These are phyloP conservation scores for Semotilus atromaculatus DNA, from an alignment of 2,797 vertebrate species.

Conservation along the genomic window DNA sequence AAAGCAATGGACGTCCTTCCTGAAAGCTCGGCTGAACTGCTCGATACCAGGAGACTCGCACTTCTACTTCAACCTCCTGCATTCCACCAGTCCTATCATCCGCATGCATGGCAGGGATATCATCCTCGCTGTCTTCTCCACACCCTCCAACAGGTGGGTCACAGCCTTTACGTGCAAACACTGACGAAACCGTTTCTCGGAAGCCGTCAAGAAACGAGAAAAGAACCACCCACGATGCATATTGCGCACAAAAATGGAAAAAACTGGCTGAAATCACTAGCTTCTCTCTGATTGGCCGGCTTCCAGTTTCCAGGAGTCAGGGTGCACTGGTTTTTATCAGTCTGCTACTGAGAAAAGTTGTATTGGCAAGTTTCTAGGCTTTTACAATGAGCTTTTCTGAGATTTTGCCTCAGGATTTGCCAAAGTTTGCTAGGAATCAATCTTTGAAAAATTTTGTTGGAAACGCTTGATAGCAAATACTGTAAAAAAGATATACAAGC, in stretches of 20 bases:
- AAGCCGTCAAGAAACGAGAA: neutral
- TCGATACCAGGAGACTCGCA: slow-evolving; percentile 93
- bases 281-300: slow-evolving; percentile 17
- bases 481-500: neutral
- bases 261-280: slow-evolving; percentile 8
- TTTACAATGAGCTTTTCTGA: neutral
- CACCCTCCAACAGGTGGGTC: slow-evolving; percentile 89
- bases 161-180: slow-evolving; percentile 6
- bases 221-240: slow-evolving; percentile 13
- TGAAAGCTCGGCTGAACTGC: slow-evolving; percentile 95
- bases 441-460: neutral
- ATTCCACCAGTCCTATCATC: slow-evolving; percentile 90
- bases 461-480: neutral
- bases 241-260: neutral
- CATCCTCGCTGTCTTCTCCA: slow-evolving; percentile 93
- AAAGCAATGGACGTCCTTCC: slow-evolving; percentile 97
- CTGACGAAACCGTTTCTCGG: neutral
- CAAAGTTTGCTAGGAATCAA: neutral
- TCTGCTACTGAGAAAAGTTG: slow-evolving; percentile 26
- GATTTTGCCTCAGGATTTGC: neutral
- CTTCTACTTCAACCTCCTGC: slow-evolving; percentile 97
- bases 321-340: slow-evolving; percentile 34
- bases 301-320: slow-evolving; percentile 26
- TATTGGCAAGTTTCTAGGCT: neutral
- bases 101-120: slow-evolving; percentile 87